These are phyloP conservation scores for Drosophila paramelanica DNA, from an alignment of 2,888 invertebrate genomes.

Conservation along the genomic window DNA sequence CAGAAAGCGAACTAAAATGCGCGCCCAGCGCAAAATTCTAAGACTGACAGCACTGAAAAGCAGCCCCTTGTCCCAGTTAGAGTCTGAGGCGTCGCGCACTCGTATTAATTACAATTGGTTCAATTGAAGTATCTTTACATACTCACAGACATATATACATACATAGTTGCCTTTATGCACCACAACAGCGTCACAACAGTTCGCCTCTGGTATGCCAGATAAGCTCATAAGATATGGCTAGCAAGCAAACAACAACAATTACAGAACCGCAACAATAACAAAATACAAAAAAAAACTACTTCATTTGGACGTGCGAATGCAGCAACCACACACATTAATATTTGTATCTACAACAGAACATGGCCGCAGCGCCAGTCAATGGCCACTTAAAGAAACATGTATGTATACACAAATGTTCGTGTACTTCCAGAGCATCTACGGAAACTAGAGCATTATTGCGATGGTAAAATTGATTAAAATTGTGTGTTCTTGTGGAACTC, in stretches of 20 bases:
- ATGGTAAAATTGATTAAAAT: constrained; percentile 45
- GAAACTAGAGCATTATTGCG: constrained; percentile 10
- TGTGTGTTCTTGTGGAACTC: constrained; percentile 6
- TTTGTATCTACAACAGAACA: constrained; percentile 38
- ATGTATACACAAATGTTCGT: not conserved
- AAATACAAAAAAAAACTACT: constrained; percentile 20
- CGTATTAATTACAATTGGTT: constrained; percentile 74
- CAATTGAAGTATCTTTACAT: constrained; percentile 65
- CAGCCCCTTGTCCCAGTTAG: not conserved
- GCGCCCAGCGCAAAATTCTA: constrained; percentile 35
- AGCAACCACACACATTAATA: constrained; percentile 30
- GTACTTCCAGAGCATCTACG: not conserved
- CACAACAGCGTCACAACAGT: constrained; percentile 33
- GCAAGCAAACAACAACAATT: constrained; percentile 16
- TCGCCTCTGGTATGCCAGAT: constrained; percentile 65
- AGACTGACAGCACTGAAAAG: constrained; percentile 37
- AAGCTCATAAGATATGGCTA: constrained; percentile 69
- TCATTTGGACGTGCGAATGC: constrained; percentile 40
- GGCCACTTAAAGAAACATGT: constrained; percentile 55
- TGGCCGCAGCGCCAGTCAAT: constrained; percentile 18
- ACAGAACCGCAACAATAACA: constrained; percentile 21
- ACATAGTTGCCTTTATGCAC: constrained; percentile 6
- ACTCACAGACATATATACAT: not conserved
- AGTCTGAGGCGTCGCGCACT: constrained; percentile 28
- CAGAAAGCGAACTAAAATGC: constrained; percentile 53